Percentiles rank a stretch among this genome's conserved stretches.
Evolutionary conservation across 2,797 vertebrate species (phyloP).

Genomic region (Echeneis naucrates): DNA sequence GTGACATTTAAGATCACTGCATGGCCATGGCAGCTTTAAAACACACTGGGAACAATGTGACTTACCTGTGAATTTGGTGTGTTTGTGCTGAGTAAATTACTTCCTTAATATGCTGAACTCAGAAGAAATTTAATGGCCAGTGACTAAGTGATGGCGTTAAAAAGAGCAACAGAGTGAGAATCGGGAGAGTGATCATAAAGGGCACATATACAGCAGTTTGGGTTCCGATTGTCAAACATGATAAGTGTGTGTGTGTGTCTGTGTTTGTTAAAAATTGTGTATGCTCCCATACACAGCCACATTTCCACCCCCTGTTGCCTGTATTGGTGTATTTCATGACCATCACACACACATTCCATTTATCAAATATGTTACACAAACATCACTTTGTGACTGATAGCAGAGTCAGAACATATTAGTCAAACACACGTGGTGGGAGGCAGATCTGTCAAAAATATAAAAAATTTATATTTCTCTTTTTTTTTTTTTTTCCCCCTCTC

Average conservation of each 20-base stretch:
- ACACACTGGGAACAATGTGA: constrained; percentile 12
- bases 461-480: background rate
- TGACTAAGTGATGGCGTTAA: constrained; percentile 17
- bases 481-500: constrained; percentile 8
- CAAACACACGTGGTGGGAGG: constrained; percentile 11
- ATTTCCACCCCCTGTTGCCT: constrained; percentile 3
- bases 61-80: constrained; percentile 1
- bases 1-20: constrained; percentile 37
- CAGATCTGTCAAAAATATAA: constrained; percentile 35
- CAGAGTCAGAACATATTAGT: constrained; percentile 37
- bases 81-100: constrained; percentile 27
- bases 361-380: constrained; percentile 20
- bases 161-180: constrained; percentile 4
- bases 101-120: constrained; percentile 33
- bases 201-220: constrained; percentile 13
- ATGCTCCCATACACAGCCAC: background rate
- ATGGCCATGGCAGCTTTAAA: constrained; percentile 3
- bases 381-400: constrained; percentile 24
- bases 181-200: background rate
- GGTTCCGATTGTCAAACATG: background rate
- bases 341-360: constrained; percentile 3
- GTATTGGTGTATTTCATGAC: constrained; percentile 7
- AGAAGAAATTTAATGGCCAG: constrained; percentile 4
- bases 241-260: background rate
- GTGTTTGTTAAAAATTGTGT: background rate